Evolutionary conservation across 1,140 invertebrate species (phyloP).

Genomic region (Lepidurus apus): DNA sequence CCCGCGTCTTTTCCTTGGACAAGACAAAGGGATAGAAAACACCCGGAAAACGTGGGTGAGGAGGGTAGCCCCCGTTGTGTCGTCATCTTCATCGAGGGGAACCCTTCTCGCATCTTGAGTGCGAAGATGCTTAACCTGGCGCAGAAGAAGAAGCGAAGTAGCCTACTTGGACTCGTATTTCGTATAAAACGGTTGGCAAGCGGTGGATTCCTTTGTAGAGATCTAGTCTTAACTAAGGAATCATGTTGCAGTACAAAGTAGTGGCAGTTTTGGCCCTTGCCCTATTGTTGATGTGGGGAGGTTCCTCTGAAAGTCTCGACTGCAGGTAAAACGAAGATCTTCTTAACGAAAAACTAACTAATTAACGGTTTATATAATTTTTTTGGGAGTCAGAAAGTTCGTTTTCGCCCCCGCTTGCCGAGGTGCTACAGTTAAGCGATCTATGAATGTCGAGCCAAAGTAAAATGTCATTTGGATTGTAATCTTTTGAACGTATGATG

Average conservation of each 20-base stretch:
- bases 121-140: conserved; percentile 14
- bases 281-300: neutral
- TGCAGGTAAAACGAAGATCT: neutral
- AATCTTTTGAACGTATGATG: neutral
- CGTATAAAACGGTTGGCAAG: conserved; percentile 9
- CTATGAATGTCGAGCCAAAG: neutral
- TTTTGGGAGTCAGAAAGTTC: neutral
- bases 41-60: neutral
- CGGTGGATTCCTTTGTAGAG: neutral
- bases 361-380: neutral
- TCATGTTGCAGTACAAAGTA: neutral
- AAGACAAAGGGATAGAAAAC: neutral
- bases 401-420: conserved; percentile 4
- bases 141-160: neutral
- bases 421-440: neutral
- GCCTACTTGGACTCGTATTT: neutral
- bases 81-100: neutral
- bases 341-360: neutral
- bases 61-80: neutral
- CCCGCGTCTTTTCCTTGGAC: neutral
- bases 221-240: neutral
- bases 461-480: neutral
- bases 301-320: neutral
- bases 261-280: neutral
- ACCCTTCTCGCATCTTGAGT: neutral